These are phyloP conservation scores for Drosophila carrolli DNA, from an alignment of 1,140 invertebrate species.

Conservation along the genomic window DNA sequence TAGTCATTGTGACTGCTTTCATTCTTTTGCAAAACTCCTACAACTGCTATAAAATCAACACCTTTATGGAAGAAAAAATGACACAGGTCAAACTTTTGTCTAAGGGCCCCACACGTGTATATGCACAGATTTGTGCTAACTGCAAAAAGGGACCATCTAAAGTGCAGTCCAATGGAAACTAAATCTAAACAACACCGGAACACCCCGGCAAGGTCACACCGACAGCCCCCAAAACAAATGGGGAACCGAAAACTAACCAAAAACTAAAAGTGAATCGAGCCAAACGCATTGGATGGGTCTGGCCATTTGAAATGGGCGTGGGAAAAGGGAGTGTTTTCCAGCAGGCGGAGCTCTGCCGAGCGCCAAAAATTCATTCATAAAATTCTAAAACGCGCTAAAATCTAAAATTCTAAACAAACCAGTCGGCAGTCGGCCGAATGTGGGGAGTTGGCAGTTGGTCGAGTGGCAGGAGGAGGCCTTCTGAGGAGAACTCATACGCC, in stretches of 20 bases:
- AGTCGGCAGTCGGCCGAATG: conserved; percentile 34
- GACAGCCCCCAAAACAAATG: conserved; percentile 48
- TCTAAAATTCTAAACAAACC: conserved; percentile 82
- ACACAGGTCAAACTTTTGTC: conserved; percentile 35
- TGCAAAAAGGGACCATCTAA: conserved; percentile 65
- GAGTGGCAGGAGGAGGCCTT: conserved; percentile 15
- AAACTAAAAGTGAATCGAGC: conserved; percentile 76
- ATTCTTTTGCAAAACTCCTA: not conserved
- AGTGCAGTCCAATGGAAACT: conserved; percentile 56
- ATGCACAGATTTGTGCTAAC: conserved; percentile 64
- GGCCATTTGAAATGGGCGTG: not conserved
- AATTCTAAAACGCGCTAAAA: conserved; percentile 83
- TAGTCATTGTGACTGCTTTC: not conserved
- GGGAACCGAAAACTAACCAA: conserved; percentile 76
- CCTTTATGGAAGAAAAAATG: conserved; percentile 16
- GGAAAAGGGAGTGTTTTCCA: not conserved
- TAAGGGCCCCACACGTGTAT: conserved; percentile 23
- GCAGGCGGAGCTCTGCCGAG: conserved; percentile 23
- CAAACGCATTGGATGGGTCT: conserved; percentile 30
- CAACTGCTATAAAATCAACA: conserved; percentile 29
- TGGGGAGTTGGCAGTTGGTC: conserved; percentile 4
- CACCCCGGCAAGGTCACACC: conserved; percentile 60
- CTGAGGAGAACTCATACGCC: conserved; percentile 21
- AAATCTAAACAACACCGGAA: conserved; percentile 71
- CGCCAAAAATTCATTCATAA: conserved; percentile 82